Evolutionary conservation across 2,888 invertebrate species (phyloP).

Genomic region (Periphyllus acericola): DNA sequence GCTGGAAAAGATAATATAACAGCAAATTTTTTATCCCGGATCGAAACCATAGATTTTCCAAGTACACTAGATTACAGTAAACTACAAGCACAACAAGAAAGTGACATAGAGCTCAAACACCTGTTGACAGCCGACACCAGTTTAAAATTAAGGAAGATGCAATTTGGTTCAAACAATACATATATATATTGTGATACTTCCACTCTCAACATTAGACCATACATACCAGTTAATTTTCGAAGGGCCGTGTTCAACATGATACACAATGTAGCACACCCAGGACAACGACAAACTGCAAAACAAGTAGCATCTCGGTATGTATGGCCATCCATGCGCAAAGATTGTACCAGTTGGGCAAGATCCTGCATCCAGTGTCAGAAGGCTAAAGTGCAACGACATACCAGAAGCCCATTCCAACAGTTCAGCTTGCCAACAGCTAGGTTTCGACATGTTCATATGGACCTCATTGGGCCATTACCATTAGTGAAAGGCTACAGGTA

Average conservation of each 20-base stretch:
- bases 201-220: conserved; percentile 64
- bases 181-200: conserved; percentile 43
- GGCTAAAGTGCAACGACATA: not conserved
- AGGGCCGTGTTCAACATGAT: conserved; percentile 62
- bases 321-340: conserved; percentile 67
- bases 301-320: conserved; percentile 66
- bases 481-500: not conserved
- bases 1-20: conserved; percentile 57
- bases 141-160: not conserved
- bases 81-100: conserved; percentile 26
- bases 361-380: conserved; percentile 66
- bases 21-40: conserved; percentile 61
- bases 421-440: not conserved
- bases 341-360: conserved; percentile 66
- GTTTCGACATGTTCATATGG: not conserved
- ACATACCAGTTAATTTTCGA: conserved; percentile 43
- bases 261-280: conserved; percentile 65
- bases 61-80: not conserved
- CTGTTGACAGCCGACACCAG: not conserved
- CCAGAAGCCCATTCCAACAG: not conserved
- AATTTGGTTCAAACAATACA: not conserved
- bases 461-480: conserved; percentile 58
- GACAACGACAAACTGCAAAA: conserved; percentile 64
- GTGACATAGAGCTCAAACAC: conserved; percentile 34
- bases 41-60: conserved; percentile 28